Evolutionary conservation across 2,797 vertebrate species (phyloP).

Genomic region (Chaetodon trifasciatus): DNA sequence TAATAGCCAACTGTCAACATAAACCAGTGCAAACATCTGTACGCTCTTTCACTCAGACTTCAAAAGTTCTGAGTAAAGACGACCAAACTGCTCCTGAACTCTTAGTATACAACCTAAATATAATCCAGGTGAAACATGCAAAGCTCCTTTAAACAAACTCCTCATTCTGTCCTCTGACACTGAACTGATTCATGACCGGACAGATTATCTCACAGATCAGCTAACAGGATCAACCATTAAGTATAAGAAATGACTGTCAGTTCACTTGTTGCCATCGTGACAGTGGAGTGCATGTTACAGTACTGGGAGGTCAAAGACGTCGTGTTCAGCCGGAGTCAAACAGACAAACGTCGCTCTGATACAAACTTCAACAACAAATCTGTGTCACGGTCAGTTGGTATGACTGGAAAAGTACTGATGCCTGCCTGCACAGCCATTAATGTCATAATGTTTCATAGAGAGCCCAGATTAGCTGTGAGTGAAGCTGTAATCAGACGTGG

Average conservation of each 20-base stretch:
- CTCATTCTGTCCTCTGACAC: neutral
- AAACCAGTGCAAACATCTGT: neutral
- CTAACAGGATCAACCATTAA: neutral
- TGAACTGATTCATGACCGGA: neutral
- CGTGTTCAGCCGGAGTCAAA: no score
- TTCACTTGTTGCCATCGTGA: no score
- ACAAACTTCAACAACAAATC: neutral
- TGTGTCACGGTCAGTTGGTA: neutral
- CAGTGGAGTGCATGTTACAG: neutral
- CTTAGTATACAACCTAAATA: neutral
- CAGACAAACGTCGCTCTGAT: neutral
- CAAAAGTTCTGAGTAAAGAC: neutral
- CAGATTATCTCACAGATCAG: slow-evolving; percentile 19
- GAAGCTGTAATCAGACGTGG: no score
- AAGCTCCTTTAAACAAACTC: neutral
- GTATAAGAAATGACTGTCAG: neutral
- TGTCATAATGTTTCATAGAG: no score
- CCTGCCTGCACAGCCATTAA: neutral
- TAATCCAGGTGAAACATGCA: neutral
- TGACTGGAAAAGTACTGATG: no score
- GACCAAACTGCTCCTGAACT: neutral
- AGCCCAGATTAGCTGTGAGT: no score
- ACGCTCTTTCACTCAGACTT: neutral
- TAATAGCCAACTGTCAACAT: neutral
- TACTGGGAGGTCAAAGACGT: neutral